These are phyloP conservation scores for Saturnia japonica DNA, from an alignment of 2,888 invertebrate genomes.

Conservation along the genomic window DNA sequence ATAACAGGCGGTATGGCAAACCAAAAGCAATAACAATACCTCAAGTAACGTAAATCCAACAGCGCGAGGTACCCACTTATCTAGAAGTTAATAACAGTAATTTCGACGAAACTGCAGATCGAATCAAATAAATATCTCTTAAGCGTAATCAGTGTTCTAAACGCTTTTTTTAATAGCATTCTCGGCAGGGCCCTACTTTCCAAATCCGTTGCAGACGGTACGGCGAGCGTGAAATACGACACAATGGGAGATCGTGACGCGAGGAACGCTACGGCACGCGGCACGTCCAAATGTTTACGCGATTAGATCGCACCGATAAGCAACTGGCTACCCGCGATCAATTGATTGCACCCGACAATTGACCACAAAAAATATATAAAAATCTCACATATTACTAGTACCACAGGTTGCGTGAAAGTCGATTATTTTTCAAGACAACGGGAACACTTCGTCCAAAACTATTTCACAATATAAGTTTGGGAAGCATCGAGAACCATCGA, in stretches of 20 bases:
- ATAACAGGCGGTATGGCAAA: too few relatives aligned
- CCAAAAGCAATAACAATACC: too few relatives aligned
- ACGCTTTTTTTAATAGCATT: slow-evolving; percentile 54
- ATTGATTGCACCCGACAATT: slow-evolving; percentile 41
- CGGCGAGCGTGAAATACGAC: slow-evolving; percentile 63
- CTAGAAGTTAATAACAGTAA: slow-evolving; percentile 14
- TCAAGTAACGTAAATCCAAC: background rate
- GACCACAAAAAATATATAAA: background rate
- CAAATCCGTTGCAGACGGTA: slow-evolving; percentile 47
- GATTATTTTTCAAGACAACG: too few relatives aligned
- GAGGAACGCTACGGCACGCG: slow-evolving; percentile 41
- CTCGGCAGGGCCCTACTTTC: slow-evolving; percentile 51
- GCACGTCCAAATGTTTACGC: slow-evolving; percentile 73
- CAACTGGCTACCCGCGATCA: slow-evolving; percentile 53
- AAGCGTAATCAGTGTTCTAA: slow-evolving; percentile 45
- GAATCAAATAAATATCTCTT: slow-evolving; percentile 44
- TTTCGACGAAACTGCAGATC: slow-evolving; percentile 25
- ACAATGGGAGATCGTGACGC: slow-evolving; percentile 63
- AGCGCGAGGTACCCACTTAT: slow-evolving; percentile 2
- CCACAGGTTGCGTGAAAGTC: too few relatives aligned
- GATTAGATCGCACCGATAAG: slow-evolving; percentile 59
- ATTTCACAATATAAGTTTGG: too few relatives aligned
- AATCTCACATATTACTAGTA: background rate
- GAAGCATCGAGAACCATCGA: too few relatives aligned
- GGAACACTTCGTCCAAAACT: too few relatives aligned